Base-by-base conservation (phyloP, 2,113 vertebrate genomes). In the Corydoras sp. region DNA sequence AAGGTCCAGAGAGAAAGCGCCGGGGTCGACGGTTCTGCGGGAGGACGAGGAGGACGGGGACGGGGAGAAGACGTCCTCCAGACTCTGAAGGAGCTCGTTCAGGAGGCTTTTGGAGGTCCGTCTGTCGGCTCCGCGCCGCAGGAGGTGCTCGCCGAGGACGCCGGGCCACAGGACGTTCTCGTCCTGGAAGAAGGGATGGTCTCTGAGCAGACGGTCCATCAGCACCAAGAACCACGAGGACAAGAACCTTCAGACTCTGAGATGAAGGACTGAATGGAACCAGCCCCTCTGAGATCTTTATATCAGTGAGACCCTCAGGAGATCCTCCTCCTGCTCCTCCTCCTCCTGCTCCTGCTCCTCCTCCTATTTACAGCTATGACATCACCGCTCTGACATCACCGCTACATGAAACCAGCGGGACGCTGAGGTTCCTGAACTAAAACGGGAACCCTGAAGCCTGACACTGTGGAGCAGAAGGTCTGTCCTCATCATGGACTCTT, bases 141-240 rank as follows among this genome's bases (percentile, higher is more conserved):
- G 81, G 83, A 90, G 85, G 58, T 86, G 82, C 24, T 86, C 82
- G 29, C 83, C 68, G 1, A 85, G 75, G 32, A 53, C 49, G 0
- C 73, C 69, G 0, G 88, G 87, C 86, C 87, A 88, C 54, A 89
- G 76, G 53, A 85, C 65, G 15, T 29, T 24, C 2, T 76, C 81
- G 62, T 80, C 78, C 65, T 74, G 74, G 72, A 90, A 88, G 86
- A 90, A 88, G 9, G 84, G 77, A 62, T 89, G 78, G 0, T 65
- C 62, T 0, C 66, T 62, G 4, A 90, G 88, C 49, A 88, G 70
- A 79, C 76, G 83, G 71, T 68, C 83, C 5, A 84, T 68, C 8
- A 77, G 69, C 13, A 24, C 18, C 18, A 24, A 24, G 70, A 81
- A 76, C 86, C 86, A 30, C 80, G 35, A n/a, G 5, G 12, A 70